phyloP scores from a whole-genome alignment of 2,797 vertebrate species.

The Gallinago stenura region DNA sequence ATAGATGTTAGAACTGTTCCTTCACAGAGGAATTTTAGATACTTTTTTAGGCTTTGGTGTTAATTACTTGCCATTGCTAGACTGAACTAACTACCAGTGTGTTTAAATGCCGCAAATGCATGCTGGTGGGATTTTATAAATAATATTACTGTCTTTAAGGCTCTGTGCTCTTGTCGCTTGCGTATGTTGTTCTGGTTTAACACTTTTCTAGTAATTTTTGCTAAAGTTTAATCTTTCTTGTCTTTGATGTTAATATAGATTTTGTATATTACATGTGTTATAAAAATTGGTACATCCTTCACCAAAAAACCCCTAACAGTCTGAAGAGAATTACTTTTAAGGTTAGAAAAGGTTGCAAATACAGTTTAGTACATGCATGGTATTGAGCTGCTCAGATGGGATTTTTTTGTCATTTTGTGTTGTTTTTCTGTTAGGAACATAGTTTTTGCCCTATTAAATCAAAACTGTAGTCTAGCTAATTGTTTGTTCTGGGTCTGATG shows the following conservation, averaged over 20 bases:
- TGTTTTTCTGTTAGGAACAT: background rate
- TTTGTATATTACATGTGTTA: background rate
- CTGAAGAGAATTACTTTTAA: background rate
- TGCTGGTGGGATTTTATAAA: background rate
- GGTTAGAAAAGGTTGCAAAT: background rate
- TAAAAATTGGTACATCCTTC: background rate
- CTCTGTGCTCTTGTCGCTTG: background rate
- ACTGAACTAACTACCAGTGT: background rate
- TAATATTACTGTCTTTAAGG: background rate
- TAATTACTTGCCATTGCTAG: constrained; percentile 27
- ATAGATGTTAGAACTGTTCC: constrained; percentile 30
- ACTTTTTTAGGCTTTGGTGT: background rate
- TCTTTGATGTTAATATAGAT: background rate
- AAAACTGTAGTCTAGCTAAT: background rate
- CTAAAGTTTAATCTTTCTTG: background rate
- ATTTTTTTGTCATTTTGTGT: background rate
- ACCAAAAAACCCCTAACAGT: background rate
- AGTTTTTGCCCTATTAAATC: background rate
- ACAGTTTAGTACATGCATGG: background rate
- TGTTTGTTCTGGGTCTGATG: background rate
- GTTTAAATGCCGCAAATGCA: background rate
- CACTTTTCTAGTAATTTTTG: background rate
- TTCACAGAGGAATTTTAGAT: background rate
- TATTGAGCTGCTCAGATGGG: background rate
- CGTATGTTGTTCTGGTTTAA: background rate